phyloP scores from a whole-genome alignment of 2,888 invertebrate species.

The Idaea biselata region DNA sequence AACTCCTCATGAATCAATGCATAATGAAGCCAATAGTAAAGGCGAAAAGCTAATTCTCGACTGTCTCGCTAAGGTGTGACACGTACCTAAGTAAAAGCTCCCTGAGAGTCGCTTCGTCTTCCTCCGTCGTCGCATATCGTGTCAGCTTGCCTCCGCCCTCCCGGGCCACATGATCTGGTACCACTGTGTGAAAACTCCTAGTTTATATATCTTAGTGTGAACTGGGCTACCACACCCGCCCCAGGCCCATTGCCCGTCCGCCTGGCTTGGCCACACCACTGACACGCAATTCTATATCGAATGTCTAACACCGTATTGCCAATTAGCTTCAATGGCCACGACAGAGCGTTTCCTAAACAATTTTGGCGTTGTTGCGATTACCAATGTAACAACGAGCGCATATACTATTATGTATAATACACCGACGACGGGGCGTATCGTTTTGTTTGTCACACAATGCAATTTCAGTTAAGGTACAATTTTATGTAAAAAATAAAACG shows the following conservation, averaged over 20 bases:
- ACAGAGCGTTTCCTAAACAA: constrained; percentile 50
- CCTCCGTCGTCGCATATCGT: constrained; percentile 91
- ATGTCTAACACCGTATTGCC: constrained; percentile 52
- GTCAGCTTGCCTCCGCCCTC: constrained; percentile 83
- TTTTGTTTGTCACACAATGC: neutral
- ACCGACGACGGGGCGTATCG: neutral
- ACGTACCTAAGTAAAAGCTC: constrained; percentile 95
- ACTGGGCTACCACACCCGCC: neutral
- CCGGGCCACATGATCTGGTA: constrained; percentile 79
- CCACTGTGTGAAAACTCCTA: constrained; percentile 75
- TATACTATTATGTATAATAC: neutral
- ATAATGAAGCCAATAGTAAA: constrained; percentile 67
- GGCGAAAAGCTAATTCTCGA: constrained; percentile 63
- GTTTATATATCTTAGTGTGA: constrained; percentile 50
- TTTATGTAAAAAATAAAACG: neutral
- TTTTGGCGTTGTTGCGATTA: constrained; percentile 32
- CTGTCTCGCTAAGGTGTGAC: constrained; percentile 55
- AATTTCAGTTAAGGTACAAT: neutral
- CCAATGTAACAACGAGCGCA: constrained; percentile 3
- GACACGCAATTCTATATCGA: neutral
- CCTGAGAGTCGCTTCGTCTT: constrained; percentile 96
- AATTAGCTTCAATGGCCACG: constrained; percentile 74
- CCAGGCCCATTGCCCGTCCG: neutral
- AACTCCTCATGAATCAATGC: constrained; percentile 50
- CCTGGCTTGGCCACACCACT: neutral